A percentile compares a stretch with the other conserved stretches of the same genome.
Conservation (phyloP, 2,797 vertebrate genomes). For the Paramormyrops hopkinsi region DNA sequence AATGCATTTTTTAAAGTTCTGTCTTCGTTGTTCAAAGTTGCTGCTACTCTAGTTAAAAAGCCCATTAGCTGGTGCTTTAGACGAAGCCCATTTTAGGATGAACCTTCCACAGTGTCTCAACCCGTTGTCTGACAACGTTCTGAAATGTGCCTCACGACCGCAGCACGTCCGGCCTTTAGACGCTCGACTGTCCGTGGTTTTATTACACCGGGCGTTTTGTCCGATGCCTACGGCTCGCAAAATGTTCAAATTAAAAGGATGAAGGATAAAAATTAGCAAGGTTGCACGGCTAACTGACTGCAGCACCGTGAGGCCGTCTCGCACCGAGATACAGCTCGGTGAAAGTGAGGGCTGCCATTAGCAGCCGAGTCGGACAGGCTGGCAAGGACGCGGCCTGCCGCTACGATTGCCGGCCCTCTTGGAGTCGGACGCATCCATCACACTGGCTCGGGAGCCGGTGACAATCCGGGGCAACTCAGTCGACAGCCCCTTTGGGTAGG, state of each 20-base stretch:
- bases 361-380: neutral
- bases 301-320: neutral
- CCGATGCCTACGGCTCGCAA: neutral
- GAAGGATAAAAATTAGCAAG: neutral
- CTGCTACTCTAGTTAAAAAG: slow-evolving; percentile 53
- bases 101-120: neutral
- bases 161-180: neutral
- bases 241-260: neutral
- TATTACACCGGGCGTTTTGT: neutral
- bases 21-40: slow-evolving; percentile 68
- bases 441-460: neutral
- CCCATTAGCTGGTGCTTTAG: slow-evolving; percentile 46
- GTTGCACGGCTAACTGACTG: too few relatives aligned
- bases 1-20: slow-evolving; percentile 70
- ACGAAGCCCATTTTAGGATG: slow-evolving; percentile 6
- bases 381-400: neutral
- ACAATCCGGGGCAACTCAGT: neutral
- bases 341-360: neutral
- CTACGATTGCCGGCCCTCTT: neutral
- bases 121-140: neutral
- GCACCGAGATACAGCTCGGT: neutral
- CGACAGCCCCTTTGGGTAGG: neutral
- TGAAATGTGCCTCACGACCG: neutral
- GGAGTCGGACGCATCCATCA: neutral
- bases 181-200: neutral